Evolutionary conservation across 2,888 invertebrate species (phyloP).

Genomic region (Dicranocentrus wangi): DNA sequence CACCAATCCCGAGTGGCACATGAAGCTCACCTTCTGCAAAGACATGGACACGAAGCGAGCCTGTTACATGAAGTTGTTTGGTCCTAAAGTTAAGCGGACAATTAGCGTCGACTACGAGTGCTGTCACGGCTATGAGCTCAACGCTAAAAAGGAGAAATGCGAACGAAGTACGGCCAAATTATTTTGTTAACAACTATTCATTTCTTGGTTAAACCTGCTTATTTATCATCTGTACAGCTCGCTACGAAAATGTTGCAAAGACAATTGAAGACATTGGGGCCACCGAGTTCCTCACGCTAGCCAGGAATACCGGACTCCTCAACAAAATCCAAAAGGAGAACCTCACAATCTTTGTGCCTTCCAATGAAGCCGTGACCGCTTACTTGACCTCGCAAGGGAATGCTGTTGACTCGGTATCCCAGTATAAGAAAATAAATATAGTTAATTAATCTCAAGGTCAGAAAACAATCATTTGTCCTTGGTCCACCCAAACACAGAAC

Average conservation of each 20-base stretch:
- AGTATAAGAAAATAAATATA: no score
- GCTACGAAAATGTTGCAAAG: slow-evolving; percentile 78
- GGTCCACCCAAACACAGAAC: slow-evolving; percentile 36
- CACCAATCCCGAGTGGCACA: slow-evolving; percentile 62
- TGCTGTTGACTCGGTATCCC: slow-evolving; percentile 36
- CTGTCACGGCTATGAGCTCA: slow-evolving; percentile 80
- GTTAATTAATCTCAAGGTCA: no score
- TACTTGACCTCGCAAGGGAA: slow-evolving; percentile 70
- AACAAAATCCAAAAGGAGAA: slow-evolving; percentile 77
- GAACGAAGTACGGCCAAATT: slow-evolving; percentile 74
- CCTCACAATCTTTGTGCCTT: slow-evolving; percentile 77
- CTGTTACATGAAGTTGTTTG: slow-evolving; percentile 77
- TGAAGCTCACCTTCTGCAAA: slow-evolving; percentile 76
- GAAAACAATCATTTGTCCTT: no score
- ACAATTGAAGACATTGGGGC: slow-evolving; percentile 79
- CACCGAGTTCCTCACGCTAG: slow-evolving; percentile 78
- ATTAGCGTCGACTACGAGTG: slow-evolving; percentile 81
- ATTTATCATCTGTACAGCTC: slow-evolving; percentile 74
- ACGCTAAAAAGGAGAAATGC: slow-evolving; percentile 76
- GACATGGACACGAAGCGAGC: slow-evolving; percentile 77
- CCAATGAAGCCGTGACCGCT: slow-evolving; percentile 75
- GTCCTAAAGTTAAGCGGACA: slow-evolving; percentile 77
- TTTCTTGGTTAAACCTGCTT: background rate
- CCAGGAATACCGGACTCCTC: slow-evolving; percentile 77
- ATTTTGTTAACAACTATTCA: no score